Base-by-base conservation (phyloP, 53 echinoderm and acorn worm species). In the Apostichopus leukothele region DNA sequence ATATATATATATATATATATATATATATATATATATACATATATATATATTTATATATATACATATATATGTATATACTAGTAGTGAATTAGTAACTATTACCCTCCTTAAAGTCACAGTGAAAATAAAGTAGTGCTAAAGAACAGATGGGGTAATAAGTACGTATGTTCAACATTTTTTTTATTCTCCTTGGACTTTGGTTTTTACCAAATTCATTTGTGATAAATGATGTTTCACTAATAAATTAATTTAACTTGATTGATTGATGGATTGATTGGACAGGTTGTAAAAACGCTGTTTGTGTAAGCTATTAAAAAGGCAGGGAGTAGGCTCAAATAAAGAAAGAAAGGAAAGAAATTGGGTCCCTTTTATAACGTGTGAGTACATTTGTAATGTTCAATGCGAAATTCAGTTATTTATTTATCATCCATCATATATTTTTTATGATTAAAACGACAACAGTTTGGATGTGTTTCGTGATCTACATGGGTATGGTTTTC, bases 181-280 rank as follows among this genome's bases (percentile, higher is more conserved):
- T 7, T 57, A 57, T 7, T n/a, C 71, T 63, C 63, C 51, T 10
- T 80, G 55, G 59, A 80, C 80, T 80, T 80, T 80, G 80, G n/a
- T 11, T 59, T 55, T 20, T 80, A 19, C 53, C 52, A 80, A 20
- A 59, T 54, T 80, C 80, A 54, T 80, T 80, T 8, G 7, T 68
- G 80, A 54, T 80, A 80, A 80, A 80, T 80, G 80, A 54, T 80
- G 53, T 80, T 53, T 5, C 81, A 14, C 55, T 54, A 81, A 81
- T 81, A 55, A 81, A 20, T 54, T 54, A 81, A 81, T 81, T 81
- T 81, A 53, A 81, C 21, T 81, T 81, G 81, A 81, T 81, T 81
- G 81, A 81, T 79, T 77, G 77, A 16, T 16, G 11, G 63, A 77
- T 79, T 81, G 81, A 81, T 81, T 81, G 55, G 59, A 81, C 54